Evolutionary conservation across 2,113 vertebrate species (phyloP).

Genomic region (Oreocharis arfaki): DNA sequence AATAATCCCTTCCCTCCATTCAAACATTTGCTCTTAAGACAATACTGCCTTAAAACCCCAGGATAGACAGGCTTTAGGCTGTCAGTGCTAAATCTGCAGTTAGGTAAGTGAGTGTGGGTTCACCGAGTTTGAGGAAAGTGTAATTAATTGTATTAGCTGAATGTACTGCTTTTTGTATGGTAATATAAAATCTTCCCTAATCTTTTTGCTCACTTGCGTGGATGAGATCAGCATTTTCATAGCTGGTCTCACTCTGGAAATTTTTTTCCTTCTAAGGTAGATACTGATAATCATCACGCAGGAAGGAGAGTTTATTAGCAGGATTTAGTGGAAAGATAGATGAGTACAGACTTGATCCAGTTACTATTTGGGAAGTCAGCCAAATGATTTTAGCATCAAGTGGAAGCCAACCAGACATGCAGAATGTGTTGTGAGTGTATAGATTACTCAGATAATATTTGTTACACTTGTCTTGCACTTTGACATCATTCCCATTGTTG

Average conservation of each 20-base stretch:
- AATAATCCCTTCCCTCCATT: background rate
- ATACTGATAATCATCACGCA: background rate
- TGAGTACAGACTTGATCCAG: background rate
- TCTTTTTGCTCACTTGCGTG: background rate
- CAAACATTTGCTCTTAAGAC: background rate
- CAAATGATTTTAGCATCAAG: constrained; percentile 13
- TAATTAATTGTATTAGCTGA: background rate
- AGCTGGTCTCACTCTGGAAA: background rate
- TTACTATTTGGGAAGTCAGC: background rate
- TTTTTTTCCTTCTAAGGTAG: background rate
- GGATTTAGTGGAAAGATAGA: background rate
- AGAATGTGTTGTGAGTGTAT: background rate
- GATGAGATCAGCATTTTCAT: background rate
- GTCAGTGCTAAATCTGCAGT: background rate
- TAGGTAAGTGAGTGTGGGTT: background rate
- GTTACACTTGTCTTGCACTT: background rate
- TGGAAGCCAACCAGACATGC: background rate
- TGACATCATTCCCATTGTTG: background rate
- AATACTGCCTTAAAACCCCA: background rate
- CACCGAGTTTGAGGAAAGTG: background rate
- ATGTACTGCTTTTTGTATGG: background rate
- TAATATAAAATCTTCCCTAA: background rate
- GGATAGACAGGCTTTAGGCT: background rate
- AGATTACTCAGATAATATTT: background rate
- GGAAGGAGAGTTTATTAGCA: background rate